Base-by-base conservation (phyloP, 2,888 invertebrate genomes). In the Pterostichus niger region DNA sequence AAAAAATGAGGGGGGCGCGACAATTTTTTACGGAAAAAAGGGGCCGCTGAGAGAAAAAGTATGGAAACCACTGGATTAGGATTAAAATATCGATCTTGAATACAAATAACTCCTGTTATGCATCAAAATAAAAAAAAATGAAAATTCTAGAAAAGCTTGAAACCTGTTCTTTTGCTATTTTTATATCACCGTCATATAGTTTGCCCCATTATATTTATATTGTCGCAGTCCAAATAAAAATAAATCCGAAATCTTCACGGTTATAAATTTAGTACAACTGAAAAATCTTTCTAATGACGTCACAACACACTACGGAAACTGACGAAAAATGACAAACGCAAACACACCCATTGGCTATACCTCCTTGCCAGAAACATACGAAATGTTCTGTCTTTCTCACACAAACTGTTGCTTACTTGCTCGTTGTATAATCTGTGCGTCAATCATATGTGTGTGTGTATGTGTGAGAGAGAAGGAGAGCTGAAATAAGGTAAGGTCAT, bases 271-370 rank as follows among this genome's bases (percentile, higher is more conserved):
- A 56, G 56, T 56, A 2, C 56, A 56, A 24, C 4, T 24, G 56
- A 56, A 56, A 61, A 61, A 61, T 35, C n/a, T 33, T 11, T 4
- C 35, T 4, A 5, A n/a, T 64, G 64, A 64, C 64, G 64, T 64
- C 64, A 64, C 64, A 15, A 33, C 35, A 10, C 49, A 64, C 24
- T 31, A 59, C 59, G 64, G 64, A 64, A 64, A 64, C 64, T 64
- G 64, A 64, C 64, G 64, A 64, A 64, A 64, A 64, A 13, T 64
- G 64, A 64, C 64, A 64, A 64, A 64, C 64, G 35, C 64, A 64
- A 49, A 64, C 64, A 64, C 64, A 64, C 64, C 64, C 35, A 64
- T 31, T 35, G 64, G n/a, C 64, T 10, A 64, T 33, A 13, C 35
- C 64, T 33, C 35, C 0, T 11, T 33, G 64, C 64, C 64, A 64